A percentile compares a stretch with the other conserved stretches of the same genome.
Evolutionary conservation across 1,140 invertebrate genomes (phyloP).

Genomic region (Anadara kagoshimensis): DNA sequence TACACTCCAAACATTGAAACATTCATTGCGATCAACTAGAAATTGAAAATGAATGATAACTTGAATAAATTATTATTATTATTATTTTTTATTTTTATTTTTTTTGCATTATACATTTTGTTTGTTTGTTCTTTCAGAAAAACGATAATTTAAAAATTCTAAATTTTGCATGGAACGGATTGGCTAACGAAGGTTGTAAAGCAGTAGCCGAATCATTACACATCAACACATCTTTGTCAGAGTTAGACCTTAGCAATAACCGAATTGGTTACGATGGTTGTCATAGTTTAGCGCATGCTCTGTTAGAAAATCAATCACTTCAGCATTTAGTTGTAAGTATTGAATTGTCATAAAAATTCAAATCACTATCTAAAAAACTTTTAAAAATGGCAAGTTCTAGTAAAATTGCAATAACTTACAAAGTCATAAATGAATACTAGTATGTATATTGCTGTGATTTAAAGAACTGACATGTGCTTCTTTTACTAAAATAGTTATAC

Average conservation of each 20-base stretch:
- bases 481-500: too few species aligned
- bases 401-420: too few species aligned
- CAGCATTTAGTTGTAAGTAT: conserved; percentile 21
- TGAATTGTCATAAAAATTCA: too few species aligned
- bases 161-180: conserved; percentile 37
- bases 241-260: conserved; percentile 29
- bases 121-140: conserved; percentile 6
- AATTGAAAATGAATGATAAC: background rate
- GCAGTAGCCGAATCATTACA: conserved; percentile 19
- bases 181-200: conserved; percentile 32
- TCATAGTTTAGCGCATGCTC: conserved; percentile 18
- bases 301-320: conserved; percentile 14
- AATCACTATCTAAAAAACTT: too few species aligned
- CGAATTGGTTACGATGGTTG: conserved; percentile 33
- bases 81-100: background rate
- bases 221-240: conserved; percentile 20
- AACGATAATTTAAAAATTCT: conserved; percentile 21
- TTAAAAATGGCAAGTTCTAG: too few species aligned
- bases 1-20: background rate
- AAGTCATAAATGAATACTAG: too few species aligned
- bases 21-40: background rate
- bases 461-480: too few species aligned
- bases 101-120: background rate
- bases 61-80: too few species aligned
- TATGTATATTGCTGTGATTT: too few species aligned